Conservation (phyloP, 2,113 vertebrate genomes). For the Clinocottus analis region DNA sequence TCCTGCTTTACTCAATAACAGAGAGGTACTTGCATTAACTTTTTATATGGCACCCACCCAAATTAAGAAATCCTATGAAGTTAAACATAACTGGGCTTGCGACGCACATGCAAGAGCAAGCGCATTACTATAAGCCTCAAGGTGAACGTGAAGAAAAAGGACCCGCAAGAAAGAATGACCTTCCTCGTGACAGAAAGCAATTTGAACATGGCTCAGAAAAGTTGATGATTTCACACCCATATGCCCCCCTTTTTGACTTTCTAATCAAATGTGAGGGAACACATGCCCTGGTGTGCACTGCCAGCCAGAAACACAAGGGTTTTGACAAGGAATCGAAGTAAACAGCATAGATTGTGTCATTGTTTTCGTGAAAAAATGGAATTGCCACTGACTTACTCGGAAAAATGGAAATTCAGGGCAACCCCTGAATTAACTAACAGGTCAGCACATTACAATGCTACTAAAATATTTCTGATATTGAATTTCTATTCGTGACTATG, state of each 20-base stretch:
- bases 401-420: constrained; percentile 1
- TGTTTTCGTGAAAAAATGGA: neutral
- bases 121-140: neutral
- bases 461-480: neutral
- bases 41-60: neutral
- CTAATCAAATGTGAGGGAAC: neutral
- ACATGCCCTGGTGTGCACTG: neutral
- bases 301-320: constrained; percentile 5
- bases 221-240: constrained; percentile 8
- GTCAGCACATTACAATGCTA: neutral
- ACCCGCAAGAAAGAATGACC: neutral
- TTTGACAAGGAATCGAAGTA: neutral
- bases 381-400: neutral
- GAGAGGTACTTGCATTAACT: neutral
- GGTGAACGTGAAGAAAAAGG: neutral
- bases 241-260: constrained; percentile 5
- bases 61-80: neutral
- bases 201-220: neutral
- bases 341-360: neutral
- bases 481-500: no score
- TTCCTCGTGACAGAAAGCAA: neutral
- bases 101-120: neutral
- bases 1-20: neutral
- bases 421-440: no score
- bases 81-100: neutral